These are phyloP conservation scores for Formica selysi DNA, from an alignment of 1,140 invertebrate species.

Conservation along the genomic window DNA sequence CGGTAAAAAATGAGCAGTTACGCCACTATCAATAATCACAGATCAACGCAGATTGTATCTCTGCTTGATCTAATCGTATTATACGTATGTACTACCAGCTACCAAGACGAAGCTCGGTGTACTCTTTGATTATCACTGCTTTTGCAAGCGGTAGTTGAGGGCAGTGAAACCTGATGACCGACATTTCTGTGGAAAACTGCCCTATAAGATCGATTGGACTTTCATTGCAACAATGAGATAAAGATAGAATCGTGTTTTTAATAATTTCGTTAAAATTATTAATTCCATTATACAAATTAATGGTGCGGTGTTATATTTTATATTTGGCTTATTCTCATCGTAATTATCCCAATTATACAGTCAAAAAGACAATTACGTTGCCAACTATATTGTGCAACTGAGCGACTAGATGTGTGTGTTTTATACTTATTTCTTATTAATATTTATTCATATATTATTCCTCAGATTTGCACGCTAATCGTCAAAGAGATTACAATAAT, in stretches of 20 bases:
- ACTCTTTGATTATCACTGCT: slow-evolving; percentile 59
- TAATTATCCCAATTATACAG: not conserved
- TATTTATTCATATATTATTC: not conserved
- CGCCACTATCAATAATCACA: slow-evolving; percentile 26
- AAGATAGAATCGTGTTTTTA: not conserved
- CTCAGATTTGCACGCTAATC: not conserved
- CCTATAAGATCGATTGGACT: not conserved
- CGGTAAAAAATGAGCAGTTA: not conserved
- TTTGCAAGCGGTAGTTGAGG: slow-evolving; percentile 45
- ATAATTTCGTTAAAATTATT: not conserved
- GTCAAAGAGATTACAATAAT: not conserved
- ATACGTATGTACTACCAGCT: slow-evolving; percentile 23
- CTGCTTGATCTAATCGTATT: slow-evolving; percentile 23
- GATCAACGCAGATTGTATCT: slow-evolving; percentile 9
- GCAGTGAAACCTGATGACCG: slow-evolving; percentile 42
- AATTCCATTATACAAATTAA: not conserved
- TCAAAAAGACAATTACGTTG: not conserved
- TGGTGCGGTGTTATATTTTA: not conserved
- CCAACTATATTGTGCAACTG: not conserved
- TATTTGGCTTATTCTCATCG: not conserved
- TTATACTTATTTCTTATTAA: not conserved
- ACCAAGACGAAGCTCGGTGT: slow-evolving; percentile 48
- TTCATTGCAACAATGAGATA: slow-evolving; percentile 2
- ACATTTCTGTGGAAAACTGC: slow-evolving; percentile 22
- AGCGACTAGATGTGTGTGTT: not conserved